Evolutionary conservation across 1,140 invertebrate genomes (phyloP), one percentile per base, ranked within the genome.

Genomic region (Oppia nitens): DNA sequence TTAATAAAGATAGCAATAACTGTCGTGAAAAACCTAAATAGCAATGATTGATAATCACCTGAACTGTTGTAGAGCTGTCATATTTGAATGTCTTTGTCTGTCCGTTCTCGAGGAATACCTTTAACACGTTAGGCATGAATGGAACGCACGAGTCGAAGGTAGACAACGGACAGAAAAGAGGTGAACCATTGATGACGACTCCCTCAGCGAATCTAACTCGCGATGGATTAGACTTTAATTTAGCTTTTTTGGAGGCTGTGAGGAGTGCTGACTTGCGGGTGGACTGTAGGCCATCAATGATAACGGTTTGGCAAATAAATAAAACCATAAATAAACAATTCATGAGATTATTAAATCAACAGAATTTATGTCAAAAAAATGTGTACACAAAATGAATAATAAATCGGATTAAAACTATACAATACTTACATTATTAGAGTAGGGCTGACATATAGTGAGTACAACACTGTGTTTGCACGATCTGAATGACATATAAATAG

Each of bases 41-140:
- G n/a, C n/a, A n/a, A n/a, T n/a, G n/a, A n/a, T n/a, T n/a, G n/a
- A n/a, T n/a, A n/a, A n/a, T 55, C 45, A 65, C 64, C 56, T 72
- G 79, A 1, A 93, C 87, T 2, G 84, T 87, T 17, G 89, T 94
- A 52, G 79, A 85, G 25, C 81, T 79, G 72, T 94, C 88, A 69
- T 94, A 94, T 70, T 92, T 92, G 72, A 94, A 94, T n/a, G 87
- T 91, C 71, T 92, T 92, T 2, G 89, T 93, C 72, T 93, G 89
- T 2, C 89, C 88, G 70, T 93, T 94, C 72, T 94, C 90, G 25
- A 93, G 74, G 69, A 91, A 93, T 21, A 81, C 78, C 32, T 89
- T 87, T 73, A 92, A 90, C 25, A 93, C 76, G 11, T 93, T 92
- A 12, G 88, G 87, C 81, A 92, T 87, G 28, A 87, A 84, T 17